Conservation (phyloP, 2,113 vertebrate genomes). For the Coreoperca whiteheadi region DNA sequence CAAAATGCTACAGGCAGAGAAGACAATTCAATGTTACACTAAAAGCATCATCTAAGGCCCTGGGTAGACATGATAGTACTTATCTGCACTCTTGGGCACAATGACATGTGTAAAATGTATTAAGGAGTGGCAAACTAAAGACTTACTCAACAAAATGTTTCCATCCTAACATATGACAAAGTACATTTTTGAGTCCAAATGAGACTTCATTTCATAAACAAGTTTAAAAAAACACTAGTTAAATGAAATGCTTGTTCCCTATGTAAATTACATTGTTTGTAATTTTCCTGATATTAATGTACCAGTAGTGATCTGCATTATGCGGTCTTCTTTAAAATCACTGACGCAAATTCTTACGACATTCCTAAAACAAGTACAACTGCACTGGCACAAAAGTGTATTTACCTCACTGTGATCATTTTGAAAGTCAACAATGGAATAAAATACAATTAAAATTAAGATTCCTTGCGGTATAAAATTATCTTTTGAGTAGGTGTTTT, state of each 20-base stretch:
- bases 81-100: slow-evolving; percentile 3
- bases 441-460: background rate
- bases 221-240: background rate
- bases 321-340: background rate
- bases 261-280: background rate
- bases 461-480: background rate
- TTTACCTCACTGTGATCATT: background rate
- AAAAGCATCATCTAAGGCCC: slow-evolving; percentile 30
- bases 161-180: background rate
- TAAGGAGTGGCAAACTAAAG: background rate
- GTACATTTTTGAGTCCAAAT: background rate
- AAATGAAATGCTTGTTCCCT: background rate
- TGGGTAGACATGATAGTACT: slow-evolving; percentile 6
- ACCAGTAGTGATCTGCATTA: background rate
- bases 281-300: background rate
- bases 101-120: background rate
- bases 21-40: slow-evolving; percentile 38
- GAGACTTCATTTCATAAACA: background rate
- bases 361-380: background rate
- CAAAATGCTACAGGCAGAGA: slow-evolving; percentile 7
- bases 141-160: background rate
- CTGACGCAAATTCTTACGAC: background rate
- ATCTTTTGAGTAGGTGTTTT: background rate
- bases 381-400: background rate
- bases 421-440: background rate